These are phyloP conservation scores for Chrysolophus pictus DNA, from an alignment of 2,797 vertebrate species.

Conservation along the genomic window DNA sequence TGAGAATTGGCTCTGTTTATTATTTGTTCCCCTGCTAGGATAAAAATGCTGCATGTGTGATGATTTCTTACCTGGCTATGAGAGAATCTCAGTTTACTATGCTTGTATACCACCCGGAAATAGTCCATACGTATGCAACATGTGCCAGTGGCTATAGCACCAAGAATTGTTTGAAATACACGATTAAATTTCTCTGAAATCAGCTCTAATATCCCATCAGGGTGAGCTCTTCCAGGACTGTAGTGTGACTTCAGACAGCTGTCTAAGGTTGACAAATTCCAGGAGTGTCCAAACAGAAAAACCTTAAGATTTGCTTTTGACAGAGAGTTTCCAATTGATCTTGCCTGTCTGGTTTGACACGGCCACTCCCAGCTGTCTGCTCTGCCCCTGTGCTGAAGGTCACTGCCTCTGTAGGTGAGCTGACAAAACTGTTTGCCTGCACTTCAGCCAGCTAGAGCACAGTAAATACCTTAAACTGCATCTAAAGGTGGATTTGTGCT, in stretches of 20 bases:
- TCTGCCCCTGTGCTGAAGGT: slow-evolving; percentile 12
- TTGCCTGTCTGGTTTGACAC: slow-evolving; percentile 42
- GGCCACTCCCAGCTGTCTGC: slow-evolving; percentile 20
- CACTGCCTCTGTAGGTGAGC: background rate
- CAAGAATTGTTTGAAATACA: background rate
- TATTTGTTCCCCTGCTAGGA: background rate
- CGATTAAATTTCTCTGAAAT: background rate
- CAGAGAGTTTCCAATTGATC: slow-evolving; percentile 35
- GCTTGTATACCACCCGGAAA: background rate
- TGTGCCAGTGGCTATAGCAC: background rate
- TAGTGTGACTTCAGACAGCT: background rate
- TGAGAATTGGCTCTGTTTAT: background rate
- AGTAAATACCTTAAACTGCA: background rate
- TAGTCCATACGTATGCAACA: background rate
- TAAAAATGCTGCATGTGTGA: background rate
- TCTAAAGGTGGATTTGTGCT: background rate
- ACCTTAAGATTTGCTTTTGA: slow-evolving; percentile 14
- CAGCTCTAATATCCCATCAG: background rate
- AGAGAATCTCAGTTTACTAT: background rate
- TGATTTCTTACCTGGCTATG: background rate
- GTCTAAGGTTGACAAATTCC: background rate
- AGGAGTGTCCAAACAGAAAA: background rate
- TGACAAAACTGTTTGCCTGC: background rate
- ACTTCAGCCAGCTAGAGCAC: background rate
- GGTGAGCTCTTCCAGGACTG: background rate